These are phyloP conservation scores for Lobophora halterata DNA, from an alignment of 2,888 invertebrate genomes.

Conservation along the genomic window DNA sequence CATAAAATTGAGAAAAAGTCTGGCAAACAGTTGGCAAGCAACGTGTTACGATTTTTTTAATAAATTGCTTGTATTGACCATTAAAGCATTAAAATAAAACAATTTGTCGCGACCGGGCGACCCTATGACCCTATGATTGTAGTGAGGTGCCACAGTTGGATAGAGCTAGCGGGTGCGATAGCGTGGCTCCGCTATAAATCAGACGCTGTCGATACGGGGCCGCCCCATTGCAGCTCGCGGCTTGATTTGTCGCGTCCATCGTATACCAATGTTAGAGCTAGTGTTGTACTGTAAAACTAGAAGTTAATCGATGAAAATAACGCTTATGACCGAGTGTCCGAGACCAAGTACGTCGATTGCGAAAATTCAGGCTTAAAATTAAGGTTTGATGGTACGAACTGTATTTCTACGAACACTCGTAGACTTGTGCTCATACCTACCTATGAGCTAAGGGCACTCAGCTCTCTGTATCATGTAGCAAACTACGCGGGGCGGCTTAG, in stretches of 20 bases:
- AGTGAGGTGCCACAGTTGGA: constrained; percentile 29
- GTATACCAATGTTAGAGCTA: constrained; percentile 53
- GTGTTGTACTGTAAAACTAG: constrained; percentile 15
- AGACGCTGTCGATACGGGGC: constrained; percentile 74
- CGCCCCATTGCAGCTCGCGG: constrained; percentile 70
- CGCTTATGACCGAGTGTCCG: no score
- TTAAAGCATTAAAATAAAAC: constrained; percentile 28
- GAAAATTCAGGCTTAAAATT: no score
- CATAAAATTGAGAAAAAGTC: neutral
- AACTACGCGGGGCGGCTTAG: no score
- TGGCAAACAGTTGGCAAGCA: neutral
- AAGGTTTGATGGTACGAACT: no score
- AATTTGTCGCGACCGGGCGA: constrained; percentile 24
- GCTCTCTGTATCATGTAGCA: no score
- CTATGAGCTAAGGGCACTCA: no score
- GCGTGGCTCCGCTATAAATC: constrained; percentile 71
- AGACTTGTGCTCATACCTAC: no score
- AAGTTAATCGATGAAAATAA: no score
- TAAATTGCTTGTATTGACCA: constrained; percentile 15
- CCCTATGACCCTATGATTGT: constrained; percentile 26
- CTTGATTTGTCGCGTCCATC: constrained; percentile 78
- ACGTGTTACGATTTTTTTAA: constrained; percentile 12
- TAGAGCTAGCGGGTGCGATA: constrained; percentile 53
- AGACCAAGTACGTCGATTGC: no score
- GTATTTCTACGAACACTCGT: no score